phyloP scores from a whole-genome alignment of 2,113 vertebrate genomes.

The Halichoerus grypus region DNA sequence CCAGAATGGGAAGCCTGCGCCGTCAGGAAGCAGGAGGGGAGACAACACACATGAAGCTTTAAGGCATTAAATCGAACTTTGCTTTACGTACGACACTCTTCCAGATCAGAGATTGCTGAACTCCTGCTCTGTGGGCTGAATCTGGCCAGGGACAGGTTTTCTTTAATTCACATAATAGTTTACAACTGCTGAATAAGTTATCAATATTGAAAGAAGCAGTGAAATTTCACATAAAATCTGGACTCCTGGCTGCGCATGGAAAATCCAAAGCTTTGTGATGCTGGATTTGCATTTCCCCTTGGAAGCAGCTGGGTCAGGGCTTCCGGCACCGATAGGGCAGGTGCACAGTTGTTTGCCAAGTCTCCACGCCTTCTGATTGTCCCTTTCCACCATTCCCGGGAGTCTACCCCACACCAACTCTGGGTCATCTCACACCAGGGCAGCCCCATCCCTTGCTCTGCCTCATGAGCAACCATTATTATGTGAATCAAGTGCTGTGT shows the following conservation, averaged over 20 bases:
- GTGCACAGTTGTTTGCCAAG: not conserved
- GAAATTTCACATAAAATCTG: not conserved
- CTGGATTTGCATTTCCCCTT: not conserved
- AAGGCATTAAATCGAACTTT: not conserved
- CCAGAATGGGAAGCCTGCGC: too few relatives aligned
- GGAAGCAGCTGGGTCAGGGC: too few relatives aligned
- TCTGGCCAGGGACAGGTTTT: not conserved
- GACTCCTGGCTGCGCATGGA: not conserved
- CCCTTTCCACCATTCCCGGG: not conserved
- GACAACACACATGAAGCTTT: accelerated
- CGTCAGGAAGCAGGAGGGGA: too few relatives aligned
- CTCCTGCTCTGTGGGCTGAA: not conserved
- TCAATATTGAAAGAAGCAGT: not conserved
- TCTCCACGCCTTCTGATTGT: not conserved
- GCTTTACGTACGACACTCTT: not conserved
- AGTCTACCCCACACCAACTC: not conserved
- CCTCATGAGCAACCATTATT: not conserved
- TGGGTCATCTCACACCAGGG: not conserved
- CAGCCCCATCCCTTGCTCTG: not conserved
- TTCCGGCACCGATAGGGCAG: not conserved
- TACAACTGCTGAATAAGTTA: not conserved
- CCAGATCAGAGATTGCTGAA: not conserved
- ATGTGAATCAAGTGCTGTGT: not conserved
- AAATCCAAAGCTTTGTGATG: not conserved
- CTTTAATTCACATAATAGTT: not conserved